Evolutionary conservation across 2,113 vertebrate species (phyloP), one percentile per base, ranked within the genome.

Genomic region (Entomyzon cyanotis): DNA sequence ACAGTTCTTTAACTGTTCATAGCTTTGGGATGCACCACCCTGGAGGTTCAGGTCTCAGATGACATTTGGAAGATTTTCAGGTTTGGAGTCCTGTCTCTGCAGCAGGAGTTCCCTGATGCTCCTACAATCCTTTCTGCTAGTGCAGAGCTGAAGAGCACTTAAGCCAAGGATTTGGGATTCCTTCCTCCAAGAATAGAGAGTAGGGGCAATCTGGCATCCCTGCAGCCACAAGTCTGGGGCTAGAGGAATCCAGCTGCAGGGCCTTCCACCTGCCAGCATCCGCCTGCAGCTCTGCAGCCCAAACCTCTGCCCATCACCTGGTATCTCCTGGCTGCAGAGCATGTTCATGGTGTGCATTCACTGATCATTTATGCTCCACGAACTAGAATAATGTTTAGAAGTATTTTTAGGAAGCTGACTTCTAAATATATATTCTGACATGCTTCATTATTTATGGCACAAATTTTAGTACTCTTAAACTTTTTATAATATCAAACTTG

Each of bases 241-340:
- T 70, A 0, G 0, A 71, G 30, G 23, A 84, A 86, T 62, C 28
- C 1, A 7, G 3, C n/a, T 88, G 58, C 0, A 0, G 33, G 11
- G 7, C 24, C 33, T 77, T 79, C 50, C 12, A 44, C 71, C 24
- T 70, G 55, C 23, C 10, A 9, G 23, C 52, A 39, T 74, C 50
- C 90, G 25, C 63, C 41, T 85, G 21, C 17, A 80, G 7, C 12
- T 53, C 37, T 9, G 0, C 58, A 82, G 37, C 37, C 80, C 44
- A 83, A 53, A 47, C 39, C 46, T 90, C 67, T 87, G 30, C 49
- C 28, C 9, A 6, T 76, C 67, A 76, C 23, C 63, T 90, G 58
- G 11, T 22, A 1, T 74, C 42, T 77, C n/a, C 63, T 90, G 65
- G 33, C 23, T 60, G 41, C 31, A 80, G 49, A 74, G 25, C 3